These are phyloP conservation scores for Mylabris sibirica DNA, from an alignment of 2,888 invertebrate genomes.

Conservation along the genomic window DNA sequence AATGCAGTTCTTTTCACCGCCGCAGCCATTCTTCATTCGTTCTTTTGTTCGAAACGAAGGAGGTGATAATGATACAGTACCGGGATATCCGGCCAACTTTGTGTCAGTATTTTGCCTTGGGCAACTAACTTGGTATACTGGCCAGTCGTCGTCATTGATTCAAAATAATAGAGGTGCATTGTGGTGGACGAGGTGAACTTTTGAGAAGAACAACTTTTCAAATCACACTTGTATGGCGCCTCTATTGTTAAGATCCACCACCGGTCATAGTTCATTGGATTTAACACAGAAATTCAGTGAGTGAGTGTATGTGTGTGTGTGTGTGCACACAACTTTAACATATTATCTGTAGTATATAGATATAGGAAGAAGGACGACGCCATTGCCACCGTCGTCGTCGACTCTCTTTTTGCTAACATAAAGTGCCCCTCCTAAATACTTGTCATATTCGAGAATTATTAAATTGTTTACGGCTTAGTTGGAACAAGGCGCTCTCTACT, in stretches of 20 bases:
- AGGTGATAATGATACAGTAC: constrained; percentile 61
- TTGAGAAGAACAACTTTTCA: constrained; percentile 47
- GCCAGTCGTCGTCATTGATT: constrained; percentile 51
- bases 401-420: constrained; percentile 24
- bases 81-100: constrained; percentile 59
- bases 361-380: neutral
- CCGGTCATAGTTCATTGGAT: constrained; percentile 27
- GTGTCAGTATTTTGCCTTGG: constrained; percentile 55
- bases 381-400: constrained; percentile 12
- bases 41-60: constrained; percentile 57
- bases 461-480: constrained; percentile 21
- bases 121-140: constrained; percentile 40
- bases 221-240: constrained; percentile 57
- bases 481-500: neutral
- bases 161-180: constrained; percentile 59
- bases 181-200: constrained; percentile 56
- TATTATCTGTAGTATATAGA: neutral
- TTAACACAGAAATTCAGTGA: constrained; percentile 14
- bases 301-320: neutral
- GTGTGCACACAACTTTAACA: constrained; percentile 4
- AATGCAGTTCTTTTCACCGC: constrained; percentile 59
- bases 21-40: constrained; percentile 54
- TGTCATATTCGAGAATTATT: constrained; percentile 21
- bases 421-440: constrained; percentile 21
- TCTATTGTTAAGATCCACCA: constrained; percentile 36